These are phyloP conservation scores for Amblyjoppa fuscipennis DNA, from an alignment of 2,888 invertebrate genomes.

Conservation along the genomic window DNA sequence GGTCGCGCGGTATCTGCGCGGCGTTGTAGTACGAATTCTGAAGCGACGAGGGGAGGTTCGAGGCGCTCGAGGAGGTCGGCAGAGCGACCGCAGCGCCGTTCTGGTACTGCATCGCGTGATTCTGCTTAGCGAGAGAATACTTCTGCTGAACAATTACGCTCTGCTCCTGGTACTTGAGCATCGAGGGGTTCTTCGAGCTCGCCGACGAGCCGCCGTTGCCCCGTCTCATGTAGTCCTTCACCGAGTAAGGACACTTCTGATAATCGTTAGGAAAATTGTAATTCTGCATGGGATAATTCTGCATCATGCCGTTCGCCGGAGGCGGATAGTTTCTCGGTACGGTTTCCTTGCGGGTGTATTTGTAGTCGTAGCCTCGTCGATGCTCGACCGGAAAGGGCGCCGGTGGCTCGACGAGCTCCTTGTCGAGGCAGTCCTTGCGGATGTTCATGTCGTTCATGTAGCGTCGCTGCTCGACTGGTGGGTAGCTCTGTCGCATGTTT, in stretches of 20 bases:
- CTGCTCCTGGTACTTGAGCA: slow-evolving; percentile 69
- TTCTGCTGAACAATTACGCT: slow-evolving; percentile 65
- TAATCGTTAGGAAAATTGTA: slow-evolving; percentile 79
- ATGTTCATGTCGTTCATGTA: slow-evolving; percentile 75
- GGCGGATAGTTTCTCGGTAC: slow-evolving; percentile 74
- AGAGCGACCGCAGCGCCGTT: slow-evolving; percentile 68
- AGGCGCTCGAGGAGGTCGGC: slow-evolving; percentile 69
- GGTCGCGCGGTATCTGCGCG: slow-evolving; percentile 73
- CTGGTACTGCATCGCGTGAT: slow-evolving; percentile 63
- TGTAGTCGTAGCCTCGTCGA: slow-evolving; percentile 73
- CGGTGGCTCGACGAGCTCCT: slow-evolving; percentile 66
- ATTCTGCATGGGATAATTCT: slow-evolving; percentile 79
- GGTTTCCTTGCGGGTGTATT: slow-evolving; percentile 78
- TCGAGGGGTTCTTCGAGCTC: slow-evolving; percentile 55
- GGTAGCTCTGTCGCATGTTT: slow-evolving; percentile 73
- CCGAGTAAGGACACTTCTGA: slow-evolving; percentile 79
- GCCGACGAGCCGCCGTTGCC: slow-evolving; percentile 32
- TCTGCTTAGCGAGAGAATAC: slow-evolving; percentile 74
- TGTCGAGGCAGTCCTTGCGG: slow-evolving; percentile 78
- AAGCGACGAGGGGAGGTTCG: slow-evolving; percentile 67
- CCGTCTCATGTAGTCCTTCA: slow-evolving; percentile 76
- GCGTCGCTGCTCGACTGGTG: slow-evolving; percentile 77
- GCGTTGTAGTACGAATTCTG: slow-evolving; percentile 68
- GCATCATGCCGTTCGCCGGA: slow-evolving; percentile 58
- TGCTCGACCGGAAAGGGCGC: slow-evolving; percentile 35